phyloP scores from a whole-genome alignment of 92 coral and sea anemone genomes.

The Umimayanthus kanabou region DNA sequence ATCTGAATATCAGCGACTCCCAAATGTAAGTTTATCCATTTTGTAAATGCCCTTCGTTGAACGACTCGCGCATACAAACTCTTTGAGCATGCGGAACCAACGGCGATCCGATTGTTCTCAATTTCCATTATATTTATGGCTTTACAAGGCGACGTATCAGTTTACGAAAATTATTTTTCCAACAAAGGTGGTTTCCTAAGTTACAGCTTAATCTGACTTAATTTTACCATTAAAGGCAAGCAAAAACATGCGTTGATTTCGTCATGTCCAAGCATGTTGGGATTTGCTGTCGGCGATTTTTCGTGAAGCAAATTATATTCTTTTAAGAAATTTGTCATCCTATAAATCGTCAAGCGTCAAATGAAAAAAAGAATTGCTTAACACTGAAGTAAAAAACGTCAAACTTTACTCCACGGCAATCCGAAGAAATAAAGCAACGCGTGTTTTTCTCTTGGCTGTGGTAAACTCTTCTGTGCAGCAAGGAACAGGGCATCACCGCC shows the following conservation, averaged over 20 bases:
- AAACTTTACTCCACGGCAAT: background rate
- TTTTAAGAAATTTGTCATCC: background rate
- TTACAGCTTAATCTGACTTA: background rate
- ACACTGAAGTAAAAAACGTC: background rate
- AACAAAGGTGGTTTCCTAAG: background rate
- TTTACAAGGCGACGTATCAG: background rate
- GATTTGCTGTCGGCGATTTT: background rate
- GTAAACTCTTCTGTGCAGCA: background rate
- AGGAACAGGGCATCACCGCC: background rate
- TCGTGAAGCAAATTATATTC: background rate
- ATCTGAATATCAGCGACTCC: conserved; percentile 51
- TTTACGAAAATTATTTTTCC: background rate
- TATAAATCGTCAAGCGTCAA: background rate
- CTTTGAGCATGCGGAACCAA: conserved; percentile 35
- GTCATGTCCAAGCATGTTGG: background rate
- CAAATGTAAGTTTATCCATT: conserved; percentile 83
- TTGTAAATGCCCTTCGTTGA: conserved; percentile 87
- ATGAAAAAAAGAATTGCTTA: background rate
- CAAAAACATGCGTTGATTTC: background rate
- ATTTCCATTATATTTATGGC: conserved; percentile 15
- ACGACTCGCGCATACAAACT: conserved; percentile 60
- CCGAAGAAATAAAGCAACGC: background rate
- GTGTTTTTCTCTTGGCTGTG: background rate
- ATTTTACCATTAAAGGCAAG: conserved; percentile 8
- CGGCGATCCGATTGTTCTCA: background rate